These are phyloP conservation scores for Pseudotriccus pelzelni DNA, from an alignment of 2,797 vertebrate species.

Conservation along the genomic window DNA sequence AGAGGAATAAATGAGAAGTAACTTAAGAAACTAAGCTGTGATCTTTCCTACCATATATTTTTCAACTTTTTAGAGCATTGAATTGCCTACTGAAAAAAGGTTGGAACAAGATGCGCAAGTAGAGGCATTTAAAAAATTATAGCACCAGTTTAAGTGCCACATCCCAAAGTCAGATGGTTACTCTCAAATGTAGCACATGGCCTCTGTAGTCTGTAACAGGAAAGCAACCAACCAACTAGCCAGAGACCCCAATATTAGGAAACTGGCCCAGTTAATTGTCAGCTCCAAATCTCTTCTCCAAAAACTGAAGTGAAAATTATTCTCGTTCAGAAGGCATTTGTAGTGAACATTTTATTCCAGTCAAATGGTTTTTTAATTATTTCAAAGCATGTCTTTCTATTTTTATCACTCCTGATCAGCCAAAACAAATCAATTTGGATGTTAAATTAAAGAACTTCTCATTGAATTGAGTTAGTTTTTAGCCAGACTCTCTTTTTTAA, in stretches of 20 bases:
- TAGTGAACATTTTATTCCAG: background rate
- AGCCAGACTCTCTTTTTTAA: background rate
- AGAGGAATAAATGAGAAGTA: background rate
- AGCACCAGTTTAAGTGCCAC: background rate
- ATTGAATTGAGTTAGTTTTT: background rate
- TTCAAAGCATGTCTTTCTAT: background rate
- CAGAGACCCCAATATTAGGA: background rate
- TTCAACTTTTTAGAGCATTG: background rate
- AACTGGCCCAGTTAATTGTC: background rate
- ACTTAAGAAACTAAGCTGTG: background rate
- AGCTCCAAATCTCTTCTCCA: background rate
- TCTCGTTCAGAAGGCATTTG: background rate
- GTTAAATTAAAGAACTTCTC: constrained; percentile 29
- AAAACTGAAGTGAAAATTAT: background rate
- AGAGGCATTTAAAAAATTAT: background rate
- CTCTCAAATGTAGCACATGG: background rate
- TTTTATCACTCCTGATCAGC: constrained; percentile 34
- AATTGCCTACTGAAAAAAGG: background rate
- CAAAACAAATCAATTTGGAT: constrained; percentile 14
- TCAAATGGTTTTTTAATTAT: constrained; percentile 1
- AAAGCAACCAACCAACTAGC: background rate
- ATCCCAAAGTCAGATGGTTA: background rate
- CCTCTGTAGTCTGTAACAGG: background rate
- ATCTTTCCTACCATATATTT: background rate
- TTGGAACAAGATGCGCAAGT: background rate